phyloP scores from a whole-genome alignment of 2,113 vertebrate species.

The Zosterops borbonicus region DNA sequence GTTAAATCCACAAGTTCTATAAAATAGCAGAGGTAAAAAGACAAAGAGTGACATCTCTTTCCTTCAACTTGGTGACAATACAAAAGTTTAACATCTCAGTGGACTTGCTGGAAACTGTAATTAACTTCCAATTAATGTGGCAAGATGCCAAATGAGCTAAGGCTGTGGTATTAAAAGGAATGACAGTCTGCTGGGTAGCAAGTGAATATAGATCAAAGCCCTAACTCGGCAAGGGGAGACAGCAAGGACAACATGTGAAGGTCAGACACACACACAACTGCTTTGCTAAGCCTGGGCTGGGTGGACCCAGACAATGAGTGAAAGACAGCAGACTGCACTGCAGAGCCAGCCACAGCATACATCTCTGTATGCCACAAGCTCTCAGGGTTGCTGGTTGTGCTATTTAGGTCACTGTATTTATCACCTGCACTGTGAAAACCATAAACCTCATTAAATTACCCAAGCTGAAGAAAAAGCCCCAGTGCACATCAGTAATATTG shows the following conservation, averaged over 20 bases:
- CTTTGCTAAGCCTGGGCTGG: not conserved
- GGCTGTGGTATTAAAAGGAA: not conserved
- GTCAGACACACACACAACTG: not conserved
- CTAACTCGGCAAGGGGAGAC: not conserved
- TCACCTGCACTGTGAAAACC: not conserved
- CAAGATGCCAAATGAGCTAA: constrained; percentile 16
- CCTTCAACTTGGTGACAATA: not conserved
- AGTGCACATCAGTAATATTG: not conserved
- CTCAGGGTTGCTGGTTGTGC: not conserved
- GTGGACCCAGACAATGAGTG: not conserved
- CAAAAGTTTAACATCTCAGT: not conserved
- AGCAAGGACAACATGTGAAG: not conserved
- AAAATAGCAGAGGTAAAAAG: not conserved
- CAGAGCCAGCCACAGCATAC: not conserved
- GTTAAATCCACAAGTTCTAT: not conserved
- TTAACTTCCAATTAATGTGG: constrained; percentile 36
- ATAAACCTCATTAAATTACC: not conserved
- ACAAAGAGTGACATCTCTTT: not conserved
- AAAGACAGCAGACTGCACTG: not conserved
- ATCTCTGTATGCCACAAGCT: not conserved
- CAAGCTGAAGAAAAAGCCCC: not conserved
- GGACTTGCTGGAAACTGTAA: constrained; percentile 15
- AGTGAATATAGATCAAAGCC: constrained; percentile 26
- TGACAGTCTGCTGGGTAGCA: constrained; percentile 6
- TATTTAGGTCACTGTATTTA: not conserved